phyloP scores from a whole-genome alignment of 2,113 vertebrate genomes.

The Meles meles region DNA sequence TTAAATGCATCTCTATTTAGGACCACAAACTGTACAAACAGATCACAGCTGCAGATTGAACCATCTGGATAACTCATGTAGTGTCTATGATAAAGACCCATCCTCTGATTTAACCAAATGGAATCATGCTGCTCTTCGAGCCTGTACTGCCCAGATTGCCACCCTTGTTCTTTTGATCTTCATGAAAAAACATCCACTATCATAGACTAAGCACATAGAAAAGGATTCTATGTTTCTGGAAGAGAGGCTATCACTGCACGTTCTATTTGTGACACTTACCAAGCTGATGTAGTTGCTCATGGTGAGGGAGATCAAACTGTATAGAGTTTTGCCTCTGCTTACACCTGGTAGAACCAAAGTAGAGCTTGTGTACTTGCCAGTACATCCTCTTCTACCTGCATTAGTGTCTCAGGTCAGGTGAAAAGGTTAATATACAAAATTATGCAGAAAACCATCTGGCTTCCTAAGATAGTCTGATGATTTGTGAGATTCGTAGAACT shows the following conservation, averaged over 20 bases:
- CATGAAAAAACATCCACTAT: background rate
- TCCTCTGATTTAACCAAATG: background rate
- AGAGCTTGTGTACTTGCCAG: background rate
- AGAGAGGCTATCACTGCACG: background rate
- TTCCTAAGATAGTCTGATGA: background rate
- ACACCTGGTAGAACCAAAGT: background rate
- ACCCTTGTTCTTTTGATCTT: background rate
- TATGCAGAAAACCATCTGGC: background rate
- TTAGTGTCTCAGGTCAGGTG: background rate
- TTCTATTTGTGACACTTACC: background rate
- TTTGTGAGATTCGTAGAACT: background rate
- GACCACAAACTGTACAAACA: background rate
- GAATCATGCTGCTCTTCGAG: background rate
- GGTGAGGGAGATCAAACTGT: background rate
- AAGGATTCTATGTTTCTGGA: background rate
- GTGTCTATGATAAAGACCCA: background rate
- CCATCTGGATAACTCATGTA: background rate
- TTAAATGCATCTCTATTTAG: background rate
- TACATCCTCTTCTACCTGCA: background rate
- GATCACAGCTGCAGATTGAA: background rate
- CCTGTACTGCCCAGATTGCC: too few species aligned
- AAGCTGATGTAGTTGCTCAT: background rate
- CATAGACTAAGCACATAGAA: background rate
- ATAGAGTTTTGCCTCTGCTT: background rate
- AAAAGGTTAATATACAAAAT: background rate